Base-by-base conservation (phyloP, 2,113 vertebrate genomes). In the Pedionomus torquatus region DNA sequence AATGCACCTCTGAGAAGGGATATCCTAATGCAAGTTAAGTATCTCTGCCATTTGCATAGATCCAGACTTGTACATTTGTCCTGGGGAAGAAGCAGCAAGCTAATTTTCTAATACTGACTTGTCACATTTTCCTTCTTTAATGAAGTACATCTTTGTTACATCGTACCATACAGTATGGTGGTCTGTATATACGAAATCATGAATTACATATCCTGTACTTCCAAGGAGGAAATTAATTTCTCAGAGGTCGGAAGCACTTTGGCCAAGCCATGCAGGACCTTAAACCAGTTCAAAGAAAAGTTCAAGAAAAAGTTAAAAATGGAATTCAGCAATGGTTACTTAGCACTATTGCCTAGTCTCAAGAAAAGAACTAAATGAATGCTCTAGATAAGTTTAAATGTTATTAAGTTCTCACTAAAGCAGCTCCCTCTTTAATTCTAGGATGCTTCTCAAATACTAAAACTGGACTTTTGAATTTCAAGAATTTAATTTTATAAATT, bases 51-150 rank as follows among this genome's bases (percentile, higher is more conserved):
- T 11, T 46, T 37, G 28, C 19, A 26, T 21, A 5, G 5, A 84
- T 46, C 35, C 13, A 52, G 55, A 66, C 39, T 66, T 52, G 26
- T 18, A 63, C 25, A 30, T 26, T 64, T 43, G 20, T 63, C 60
- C 64, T 0, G 0, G 5, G 21, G 41, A 90, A 92, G 63, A 78
- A 1, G 5, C 63, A 92, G 64, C 7, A 51, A 78, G 16, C 4
- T 69, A 6, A 35, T 78, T 81, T 92, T 74, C 76, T 55, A n/a
- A 44, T 25, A 82, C 7, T 17, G 31, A 79, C 30, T 37, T 70
- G 33, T 10, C 3, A 2, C 4, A 46, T 25, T 72, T 39, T 86
- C 43, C 10, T 48, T 85, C 87, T 72, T 64, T 24, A 77, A 46
- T 52, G 2, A 66, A 55, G 51, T 12, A 54, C 2, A 4, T 54